These are phyloP conservation scores for Cromileptes altivelis DNA, from an alignment of 2,113 vertebrate species.

Conservation along the genomic window DNA sequence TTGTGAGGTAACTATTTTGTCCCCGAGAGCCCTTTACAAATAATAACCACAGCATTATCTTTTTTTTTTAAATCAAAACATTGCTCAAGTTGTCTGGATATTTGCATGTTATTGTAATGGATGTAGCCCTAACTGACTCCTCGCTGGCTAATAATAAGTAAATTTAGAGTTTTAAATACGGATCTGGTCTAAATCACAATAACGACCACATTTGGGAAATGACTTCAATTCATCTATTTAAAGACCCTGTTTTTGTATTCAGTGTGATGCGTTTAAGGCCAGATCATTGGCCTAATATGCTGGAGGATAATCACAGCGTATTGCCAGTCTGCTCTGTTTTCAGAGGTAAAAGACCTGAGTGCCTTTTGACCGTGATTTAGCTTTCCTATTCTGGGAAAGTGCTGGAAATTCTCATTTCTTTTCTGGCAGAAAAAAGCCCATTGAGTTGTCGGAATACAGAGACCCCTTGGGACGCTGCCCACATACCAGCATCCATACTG, in stretches of 20 bases:
- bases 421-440: slow-evolving; percentile 28
- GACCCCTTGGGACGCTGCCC: slow-evolving; percentile 25
- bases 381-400: slow-evolving; percentile 43
- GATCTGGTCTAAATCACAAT: slow-evolving; percentile 47
- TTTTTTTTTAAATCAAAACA: slow-evolving; percentile 16
- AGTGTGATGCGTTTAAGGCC: slow-evolving; percentile 39
- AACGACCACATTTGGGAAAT: slow-evolving; percentile 47
- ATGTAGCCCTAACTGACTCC: slow-evolving; percentile 1
- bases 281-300: slow-evolving; percentile 41
- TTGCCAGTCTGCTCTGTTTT: slow-evolving; percentile 34
- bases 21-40: slow-evolving; percentile 8
- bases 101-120: slow-evolving; percentile 29
- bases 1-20: neutral
- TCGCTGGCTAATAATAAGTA: slow-evolving; percentile 5
- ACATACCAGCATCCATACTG: neutral
- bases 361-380: slow-evolving; percentile 52
- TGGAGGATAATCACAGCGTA: slow-evolving; percentile 47
- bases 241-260: slow-evolving; percentile 32
- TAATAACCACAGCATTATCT: neutral
- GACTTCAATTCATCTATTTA: slow-evolving; percentile 40
- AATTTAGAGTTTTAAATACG: slow-evolving; percentile 38
- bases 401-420: slow-evolving; percentile 33
- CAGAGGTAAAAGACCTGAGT: slow-evolving; percentile 25
- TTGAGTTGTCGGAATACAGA: slow-evolving; percentile 14
- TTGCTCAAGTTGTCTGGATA: neutral